Base-by-base conservation (phyloP, 2,797 vertebrate genomes). In the Pogoniulus pusillus region DNA sequence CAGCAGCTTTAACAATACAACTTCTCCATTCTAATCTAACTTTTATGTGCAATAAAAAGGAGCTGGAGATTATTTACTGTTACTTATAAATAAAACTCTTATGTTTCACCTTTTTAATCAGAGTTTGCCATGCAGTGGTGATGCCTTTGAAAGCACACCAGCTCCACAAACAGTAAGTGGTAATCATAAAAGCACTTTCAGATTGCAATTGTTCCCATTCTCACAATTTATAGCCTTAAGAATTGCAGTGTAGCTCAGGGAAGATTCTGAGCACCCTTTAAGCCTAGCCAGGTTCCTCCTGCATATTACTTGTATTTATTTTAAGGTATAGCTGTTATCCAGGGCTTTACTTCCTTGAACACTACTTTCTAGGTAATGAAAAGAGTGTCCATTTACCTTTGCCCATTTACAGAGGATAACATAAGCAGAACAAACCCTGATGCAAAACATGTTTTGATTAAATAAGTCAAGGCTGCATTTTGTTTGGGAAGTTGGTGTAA, bases 41-140 rank as follows among this genome's bases (percentile, higher is more conserved):
- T 92, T 73, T 87, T 60, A 80, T 27, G 24, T 66, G 22, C 54
- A 64, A 60, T 77, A 80, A 82, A 82, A 91, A 34, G 26, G 37
- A 81, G 6, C 5, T 16, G n/a, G 55, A 82, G 18, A 51, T 89
- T 94, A 69, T 87, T 91, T 72, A 80, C 19, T 60, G n/a, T 60
- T 82, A 43, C 39, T 58, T 84, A 55, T 47, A 89, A 78, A 85
- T 68, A 78, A 43, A 81, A 81, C 37, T 74, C 16, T 13, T 60
- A 53, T 8, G 3, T 78, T 90, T 88, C 24, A 20, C 68, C 27
- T 78, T 80, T 91, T 86, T 86, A 93, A 88, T 83, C 74, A 82
- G 78, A 60, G 24, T 78, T 85, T 90, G 43, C 43, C 30, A 5
- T 41, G 32, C 81, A 77, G 70, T 47, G 19, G 29, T 65, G 66